These are phyloP conservation scores for Arctia plantaginis DNA, from an alignment of 2,888 invertebrate species.

Conservation along the genomic window DNA sequence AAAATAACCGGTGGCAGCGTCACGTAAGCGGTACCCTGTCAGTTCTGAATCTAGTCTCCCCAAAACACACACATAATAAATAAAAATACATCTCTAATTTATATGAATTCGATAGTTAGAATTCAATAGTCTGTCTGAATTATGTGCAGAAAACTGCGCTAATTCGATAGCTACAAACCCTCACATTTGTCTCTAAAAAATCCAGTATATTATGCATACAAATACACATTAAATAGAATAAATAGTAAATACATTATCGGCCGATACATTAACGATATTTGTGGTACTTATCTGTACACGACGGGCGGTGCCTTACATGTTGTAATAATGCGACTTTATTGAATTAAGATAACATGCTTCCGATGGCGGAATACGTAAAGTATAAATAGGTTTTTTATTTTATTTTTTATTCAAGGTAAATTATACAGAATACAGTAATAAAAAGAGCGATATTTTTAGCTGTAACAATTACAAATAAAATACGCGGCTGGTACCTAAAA, in stretches of 20 bases:
- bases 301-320: constrained; percentile 46
- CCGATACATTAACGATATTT: constrained; percentile 46
- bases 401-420: no score
- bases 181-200: not conserved
- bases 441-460: no score
- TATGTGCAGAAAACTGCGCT: not conserved
- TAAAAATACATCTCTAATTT: no score
- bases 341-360: constrained; percentile 50
- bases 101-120: no score
- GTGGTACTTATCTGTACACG: constrained; percentile 37
- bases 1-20: no score
- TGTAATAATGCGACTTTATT: constrained; percentile 35
- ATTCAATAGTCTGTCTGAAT: no score
- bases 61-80: not conserved
- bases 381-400: no score
- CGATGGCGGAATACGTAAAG: constrained; percentile 30
- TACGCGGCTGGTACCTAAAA: no score
- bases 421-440: no score
- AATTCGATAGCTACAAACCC: not conserved
- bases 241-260: constrained; percentile 8
- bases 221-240: not conserved
- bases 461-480: no score
- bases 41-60: not conserved
- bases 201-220: not conserved
- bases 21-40: not conserved